Percentiles rank a stretch among this genome's conserved stretches.
phyloP scores from a whole-genome alignment of 1,140 invertebrate genomes.

The Aphis craccivora region DNA sequence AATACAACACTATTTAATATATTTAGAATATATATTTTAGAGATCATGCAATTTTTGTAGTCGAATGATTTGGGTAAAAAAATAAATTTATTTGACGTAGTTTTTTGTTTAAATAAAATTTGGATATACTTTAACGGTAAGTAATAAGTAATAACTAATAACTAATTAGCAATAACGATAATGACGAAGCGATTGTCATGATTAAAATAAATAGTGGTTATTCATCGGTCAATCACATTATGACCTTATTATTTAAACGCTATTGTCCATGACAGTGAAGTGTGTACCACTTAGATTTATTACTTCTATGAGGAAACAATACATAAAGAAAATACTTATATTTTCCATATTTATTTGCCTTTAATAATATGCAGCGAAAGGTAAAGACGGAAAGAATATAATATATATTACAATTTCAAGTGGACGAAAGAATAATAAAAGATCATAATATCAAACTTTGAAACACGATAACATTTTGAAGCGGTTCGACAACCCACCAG shows the following conservation, averaged over 20 bases:
- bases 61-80: neutral
- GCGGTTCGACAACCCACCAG: neutral
- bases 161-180: slow-evolving; percentile 10
- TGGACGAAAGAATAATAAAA: neutral
- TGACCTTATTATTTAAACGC: slow-evolving; percentile 1
- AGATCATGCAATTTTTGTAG: neutral
- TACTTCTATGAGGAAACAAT: neutral
- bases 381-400: neutral
- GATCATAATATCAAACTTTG: neutral
- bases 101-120: neutral
- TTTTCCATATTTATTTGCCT: neutral
- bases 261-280: neutral
- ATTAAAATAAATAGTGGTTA: slow-evolving; percentile 18
- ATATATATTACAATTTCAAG: neutral
- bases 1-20: neutral
- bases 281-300: neutral
- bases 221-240: slow-evolving; percentile 5
- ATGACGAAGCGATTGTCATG: neutral
- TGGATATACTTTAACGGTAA: neutral
- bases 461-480: neutral
- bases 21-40: neutral
- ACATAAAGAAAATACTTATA: neutral
- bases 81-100: neutral
- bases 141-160: neutral
- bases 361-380: neutral